Evolutionary conservation across 1,140 invertebrate species (phyloP), one percentile per base, ranked within the genome.

Genomic region (Eubasilissa regina): DNA sequence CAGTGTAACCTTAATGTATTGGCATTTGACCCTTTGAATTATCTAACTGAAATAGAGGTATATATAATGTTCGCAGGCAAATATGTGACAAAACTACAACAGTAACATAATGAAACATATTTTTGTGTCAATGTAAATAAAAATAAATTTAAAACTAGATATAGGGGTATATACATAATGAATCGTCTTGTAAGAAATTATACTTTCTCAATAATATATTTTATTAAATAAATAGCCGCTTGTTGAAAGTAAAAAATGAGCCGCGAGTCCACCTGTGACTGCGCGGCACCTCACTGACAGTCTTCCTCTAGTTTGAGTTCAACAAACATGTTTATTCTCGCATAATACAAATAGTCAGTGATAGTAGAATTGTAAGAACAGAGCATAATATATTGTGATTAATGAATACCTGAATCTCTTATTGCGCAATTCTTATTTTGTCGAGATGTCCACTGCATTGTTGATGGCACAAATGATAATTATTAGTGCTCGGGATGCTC

Each of bases 91-190:
- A n/a, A 35, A 35, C 25, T 35, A 35, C 25, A 35, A 6, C 25
- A 35, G 25, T 35, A 35, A 35, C 35, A 43, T 64, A 48, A 68
- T 35, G 64, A 68, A 68, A 48, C 64, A 82, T 82, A 62, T 82
- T 82, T 82, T 77, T 75, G 44, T 78, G 56, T 81, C 47, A 75
- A 56, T 82, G 80, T 82, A 82, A 77, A 82, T 82, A 82, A 64
- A 68, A 47, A 66, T 35, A 77, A 75, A 45, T 66, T 25, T 53
- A 74, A 19, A 70, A 64, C 53, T 78, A 75, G 73, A 53, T 81
- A 72, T 78, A 77, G 80, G 76, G 77, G 74, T 77, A 74, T 19
- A 80, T 81, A 74, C 64, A 56, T 75, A 75, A 72, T 68, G 48
- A 51, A 78, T 55, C 78, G 48, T 77, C 70, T 79, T 79, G 56